These are phyloP conservation scores for Apomyelois bistriatella DNA, from an alignment of 2,888 invertebrate species.

Conservation along the genomic window DNA sequence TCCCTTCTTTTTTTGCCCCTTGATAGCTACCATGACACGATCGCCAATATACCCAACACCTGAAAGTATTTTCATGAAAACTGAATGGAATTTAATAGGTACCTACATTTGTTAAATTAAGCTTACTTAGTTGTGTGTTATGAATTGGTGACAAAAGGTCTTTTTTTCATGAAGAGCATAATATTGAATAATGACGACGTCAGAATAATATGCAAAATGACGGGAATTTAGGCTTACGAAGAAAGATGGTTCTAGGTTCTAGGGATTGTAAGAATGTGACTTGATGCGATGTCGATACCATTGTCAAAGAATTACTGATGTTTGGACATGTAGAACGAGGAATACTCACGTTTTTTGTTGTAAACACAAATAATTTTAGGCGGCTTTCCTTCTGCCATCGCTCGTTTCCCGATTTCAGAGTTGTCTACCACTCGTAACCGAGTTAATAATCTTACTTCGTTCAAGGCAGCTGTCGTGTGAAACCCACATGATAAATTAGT, in stretches of 20 bases:
- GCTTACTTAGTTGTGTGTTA: no score
- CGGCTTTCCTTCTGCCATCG: constrained; percentile 96
- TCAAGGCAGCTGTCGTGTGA: constrained; percentile 80
- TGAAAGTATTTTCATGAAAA: constrained; percentile 31
- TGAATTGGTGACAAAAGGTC: no score
- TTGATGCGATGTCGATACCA: not conserved
- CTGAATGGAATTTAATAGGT: no score
- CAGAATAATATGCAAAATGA: no score
- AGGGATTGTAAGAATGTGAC: not conserved
- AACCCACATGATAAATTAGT: constrained; percentile 50
- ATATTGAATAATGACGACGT: no score
- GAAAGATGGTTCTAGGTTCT: no score
- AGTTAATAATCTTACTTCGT: constrained; percentile 86
- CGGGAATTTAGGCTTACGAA: no score
- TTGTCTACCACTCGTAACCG: constrained; percentile 97
- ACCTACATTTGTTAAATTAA: no score
- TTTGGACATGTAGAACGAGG: not conserved
- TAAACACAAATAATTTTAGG: constrained; percentile 97
- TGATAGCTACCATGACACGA: constrained; percentile 94
- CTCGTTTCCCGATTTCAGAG: constrained; percentile 95
- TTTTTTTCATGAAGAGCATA: no score
- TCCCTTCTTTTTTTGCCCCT: constrained; percentile 96
- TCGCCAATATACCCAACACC: constrained; percentile 85
- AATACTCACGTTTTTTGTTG: constrained; percentile 83
- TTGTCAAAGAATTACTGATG: not conserved